These are phyloP conservation scores for Glyptemys insculpta DNA, from an alignment of 2,797 vertebrate species.

Conservation along the genomic window DNA sequence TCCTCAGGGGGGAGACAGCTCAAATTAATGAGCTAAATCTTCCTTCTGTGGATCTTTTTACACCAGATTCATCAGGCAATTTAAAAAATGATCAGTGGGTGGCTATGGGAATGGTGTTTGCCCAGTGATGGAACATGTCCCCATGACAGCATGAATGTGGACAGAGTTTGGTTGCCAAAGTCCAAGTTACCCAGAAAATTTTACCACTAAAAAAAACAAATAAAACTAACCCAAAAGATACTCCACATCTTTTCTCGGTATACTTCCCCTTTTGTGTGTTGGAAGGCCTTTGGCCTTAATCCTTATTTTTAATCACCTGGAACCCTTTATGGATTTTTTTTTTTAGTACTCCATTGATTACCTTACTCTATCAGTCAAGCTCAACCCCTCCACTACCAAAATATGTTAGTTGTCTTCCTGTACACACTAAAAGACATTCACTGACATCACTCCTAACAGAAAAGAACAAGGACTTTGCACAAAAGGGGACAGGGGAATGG, in stretches of 20 bases:
- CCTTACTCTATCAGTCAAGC: background rate
- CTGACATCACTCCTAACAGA: background rate
- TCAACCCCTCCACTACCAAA: background rate
- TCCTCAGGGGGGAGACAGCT: background rate
- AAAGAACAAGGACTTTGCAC: background rate
- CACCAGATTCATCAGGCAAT: background rate
- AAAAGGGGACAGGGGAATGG: background rate
- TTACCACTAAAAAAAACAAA: background rate
- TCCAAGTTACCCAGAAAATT: background rate
- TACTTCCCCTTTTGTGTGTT: background rate
- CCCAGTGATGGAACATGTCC: background rate
- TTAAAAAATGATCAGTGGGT: background rate
- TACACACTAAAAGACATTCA: background rate
- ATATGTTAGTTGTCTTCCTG: background rate
- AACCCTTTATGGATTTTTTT: background rate
- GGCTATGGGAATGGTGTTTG: background rate
- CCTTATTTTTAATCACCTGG: background rate
- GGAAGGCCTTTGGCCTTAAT: background rate
- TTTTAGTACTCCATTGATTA: background rate
- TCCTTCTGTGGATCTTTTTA: background rate
- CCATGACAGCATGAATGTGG: background rate
- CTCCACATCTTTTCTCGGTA: rapidly evolving
- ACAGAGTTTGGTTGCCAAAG: background rate
- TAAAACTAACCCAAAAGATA: background rate
- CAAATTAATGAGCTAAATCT: background rate